Base-by-base conservation (phyloP, 2,888 invertebrate genomes). In the Netelia melanura region DNA sequence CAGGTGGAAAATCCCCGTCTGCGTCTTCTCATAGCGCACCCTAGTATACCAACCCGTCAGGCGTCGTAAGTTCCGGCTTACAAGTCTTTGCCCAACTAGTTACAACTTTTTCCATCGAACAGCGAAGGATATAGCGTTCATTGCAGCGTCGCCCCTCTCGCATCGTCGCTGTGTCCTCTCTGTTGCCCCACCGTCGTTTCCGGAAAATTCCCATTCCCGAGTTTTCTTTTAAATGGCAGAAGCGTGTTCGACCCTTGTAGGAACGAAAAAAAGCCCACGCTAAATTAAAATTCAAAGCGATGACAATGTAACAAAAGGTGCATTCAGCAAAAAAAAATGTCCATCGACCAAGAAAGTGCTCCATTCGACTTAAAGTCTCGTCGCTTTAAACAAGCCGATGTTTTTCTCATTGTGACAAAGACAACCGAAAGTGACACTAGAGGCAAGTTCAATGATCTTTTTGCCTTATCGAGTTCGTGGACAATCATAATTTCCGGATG, bases 71-170 rank as follows among this genome's bases (percentile, higher is more conserved):
- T 87, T 89, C 88, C 75, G 85, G 84, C 81, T 82, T 84, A 82
- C 86, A 83, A 81, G 78, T 64, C 48, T 74, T 86, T 78, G 61
- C 77, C 76, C 86, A 90, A 89, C 89, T 90, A 87, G 87, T 90
- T 89, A 86, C 87, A 89, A 91, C 88, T 90, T 90, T 90, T 90
- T 90, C 89, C 89, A 90, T 90, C 88, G 86, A 86, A 79, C 44
- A 84, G 38, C 52, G 48, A 30, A 17, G 58, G 21, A 62, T 61
- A 62, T 54, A 67, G 77, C 85, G 72, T 81, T 68, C 78, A 72
- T 72, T 82, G 38, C 79, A 65, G 65, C 80, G 77, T 68, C 65
- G 72, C 78, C 81, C 74, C 74, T 56, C 64, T 62, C 17, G n/a
- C 38, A 52, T n/a, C 44, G 52, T 78, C 54, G 44, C 79, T 75